These are phyloP conservation scores for Chamaea fasciata DNA, from an alignment of 2,113 vertebrate species.

Conservation along the genomic window DNA sequence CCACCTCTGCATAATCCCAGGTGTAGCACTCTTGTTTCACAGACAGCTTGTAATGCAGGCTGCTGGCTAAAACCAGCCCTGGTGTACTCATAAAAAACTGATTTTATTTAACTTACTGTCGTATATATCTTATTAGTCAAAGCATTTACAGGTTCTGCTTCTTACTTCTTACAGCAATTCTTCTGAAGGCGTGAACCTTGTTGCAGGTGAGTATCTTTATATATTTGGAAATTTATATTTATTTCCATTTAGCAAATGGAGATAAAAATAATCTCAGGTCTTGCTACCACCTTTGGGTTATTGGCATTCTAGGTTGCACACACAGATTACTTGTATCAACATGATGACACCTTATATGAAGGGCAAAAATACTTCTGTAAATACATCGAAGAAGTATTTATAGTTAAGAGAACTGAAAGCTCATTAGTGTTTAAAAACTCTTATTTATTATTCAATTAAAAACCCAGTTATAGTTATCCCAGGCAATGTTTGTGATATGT, in stretches of 20 bases:
- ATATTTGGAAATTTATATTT: not conserved
- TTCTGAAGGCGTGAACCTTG: conserved; percentile 77
- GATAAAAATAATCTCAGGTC: not conserved
- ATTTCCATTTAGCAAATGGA: not conserved
- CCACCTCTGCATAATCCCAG: not conserved
- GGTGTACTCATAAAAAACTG: not conserved
- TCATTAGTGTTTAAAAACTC: not conserved
- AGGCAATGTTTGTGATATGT: not conserved
- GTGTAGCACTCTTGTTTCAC: not conserved
- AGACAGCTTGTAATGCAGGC: not conserved
- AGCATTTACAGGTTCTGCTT: not conserved
- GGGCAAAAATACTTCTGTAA: not conserved
- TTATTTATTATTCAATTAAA: not conserved
- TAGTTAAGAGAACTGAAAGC: not conserved
- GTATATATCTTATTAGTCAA: not conserved
- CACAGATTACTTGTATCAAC: not conserved
- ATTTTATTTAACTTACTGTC: not conserved
- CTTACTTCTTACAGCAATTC: conserved; percentile 66
- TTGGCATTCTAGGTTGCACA: not conserved
- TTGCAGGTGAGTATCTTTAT: conserved; percentile 72
- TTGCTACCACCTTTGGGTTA: not conserved
- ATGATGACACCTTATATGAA: not conserved
- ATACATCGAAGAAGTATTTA: not conserved
- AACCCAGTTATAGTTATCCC: not conserved
- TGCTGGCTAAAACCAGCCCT: not conserved